Evolutionary conservation across 2,113 vertebrate genomes (phyloP), one percentile per base, ranked within the genome.

Genomic region (Shinisaurus crocodilurus): DNA sequence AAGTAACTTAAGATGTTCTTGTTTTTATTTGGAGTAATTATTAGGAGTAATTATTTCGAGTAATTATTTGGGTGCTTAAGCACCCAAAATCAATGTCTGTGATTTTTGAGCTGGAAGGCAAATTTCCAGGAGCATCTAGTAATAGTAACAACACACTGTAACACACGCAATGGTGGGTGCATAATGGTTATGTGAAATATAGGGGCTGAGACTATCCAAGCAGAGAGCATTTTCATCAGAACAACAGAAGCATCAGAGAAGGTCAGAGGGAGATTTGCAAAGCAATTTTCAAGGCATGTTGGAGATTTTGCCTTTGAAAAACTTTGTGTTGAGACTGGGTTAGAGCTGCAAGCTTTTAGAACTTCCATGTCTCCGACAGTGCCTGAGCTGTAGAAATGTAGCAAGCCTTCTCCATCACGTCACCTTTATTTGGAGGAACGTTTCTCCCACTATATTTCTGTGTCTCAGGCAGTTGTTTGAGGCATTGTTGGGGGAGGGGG

Each of bases 61-160:
- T 60, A 82, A 86, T 86, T 86, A 69, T 72, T 82, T 70, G 48
- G 37, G 65, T 45, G 50, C 57, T 72, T 89, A 89, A 57, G 18
- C 48, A 54, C 88, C 67, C 3, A 72, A 50, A 72, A 82, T 82
- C 74, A 72, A 89, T 82, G 76, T 6, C 43, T 40, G n/a, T 54
- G 45, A 50, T 80, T 88, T 50, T 69, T n/a, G 27, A 82, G n/a
- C 48, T 89, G 16, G 54, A 89, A 82, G 81, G 37, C 37, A 74
- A 82, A 34, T 82, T 82, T 50, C 29, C 50, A 69, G 27, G 29
- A 76, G 79, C 25, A 32, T 65, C n/a, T n/a, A n/a, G n/a, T n/a
- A n/a, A 67, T 67, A 48, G 63, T 29, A 85, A 50, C 34, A 50
- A 25, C 43, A 12, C n/a, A 45, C 67, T 79, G 86, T 75, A 63